Conservation (phyloP, 2,888 invertebrate genomes). For the Perizoma flavofasciatum region DNA sequence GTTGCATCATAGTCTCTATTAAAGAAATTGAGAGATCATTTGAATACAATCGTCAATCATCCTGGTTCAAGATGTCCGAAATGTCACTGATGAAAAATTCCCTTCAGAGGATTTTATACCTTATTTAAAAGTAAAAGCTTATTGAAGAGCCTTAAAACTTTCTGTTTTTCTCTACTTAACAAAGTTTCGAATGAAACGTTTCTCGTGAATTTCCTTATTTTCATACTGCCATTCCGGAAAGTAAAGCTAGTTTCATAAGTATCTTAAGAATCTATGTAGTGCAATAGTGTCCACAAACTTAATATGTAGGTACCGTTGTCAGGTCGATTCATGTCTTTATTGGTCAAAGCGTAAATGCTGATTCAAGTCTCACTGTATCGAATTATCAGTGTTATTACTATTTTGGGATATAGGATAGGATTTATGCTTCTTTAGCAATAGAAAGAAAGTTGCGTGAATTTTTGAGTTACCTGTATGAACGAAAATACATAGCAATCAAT, state of each 20-base stretch:
- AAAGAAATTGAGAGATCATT: slow-evolving; percentile 37
- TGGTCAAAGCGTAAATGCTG: too few relatives aligned
- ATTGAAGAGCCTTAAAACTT: slow-evolving; percentile 1
- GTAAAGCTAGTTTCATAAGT: slow-evolving; percentile 8
- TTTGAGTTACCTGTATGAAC: too few relatives aligned
- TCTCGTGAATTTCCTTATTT: slow-evolving; percentile 15
- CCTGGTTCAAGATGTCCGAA: slow-evolving; percentile 9
- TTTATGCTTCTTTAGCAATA: too few relatives aligned
- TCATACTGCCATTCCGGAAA: slow-evolving; percentile 1
- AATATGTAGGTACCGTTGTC: too few relatives aligned
- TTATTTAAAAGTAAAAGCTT: slow-evolving; percentile 3
- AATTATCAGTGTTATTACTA: too few relatives aligned
- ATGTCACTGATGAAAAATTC: slow-evolving; percentile 15
- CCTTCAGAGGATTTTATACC: slow-evolving; percentile 13
- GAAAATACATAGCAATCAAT: too few relatives aligned
- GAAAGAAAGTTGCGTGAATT: too few relatives aligned
- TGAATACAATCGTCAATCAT: slow-evolving; percentile 46
- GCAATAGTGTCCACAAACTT: too few relatives aligned
- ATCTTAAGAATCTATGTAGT: not conserved
- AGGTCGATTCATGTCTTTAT: too few relatives aligned
- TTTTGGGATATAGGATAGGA: too few relatives aligned
- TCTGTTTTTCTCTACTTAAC: slow-evolving; percentile 8
- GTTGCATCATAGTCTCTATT: slow-evolving; percentile 24
- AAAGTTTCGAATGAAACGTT: slow-evolving; percentile 24
- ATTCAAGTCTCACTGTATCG: too few relatives aligned